phyloP scores from a whole-genome alignment of 2,113 vertebrate genomes.

The Pseudorasbora parva region DNA sequence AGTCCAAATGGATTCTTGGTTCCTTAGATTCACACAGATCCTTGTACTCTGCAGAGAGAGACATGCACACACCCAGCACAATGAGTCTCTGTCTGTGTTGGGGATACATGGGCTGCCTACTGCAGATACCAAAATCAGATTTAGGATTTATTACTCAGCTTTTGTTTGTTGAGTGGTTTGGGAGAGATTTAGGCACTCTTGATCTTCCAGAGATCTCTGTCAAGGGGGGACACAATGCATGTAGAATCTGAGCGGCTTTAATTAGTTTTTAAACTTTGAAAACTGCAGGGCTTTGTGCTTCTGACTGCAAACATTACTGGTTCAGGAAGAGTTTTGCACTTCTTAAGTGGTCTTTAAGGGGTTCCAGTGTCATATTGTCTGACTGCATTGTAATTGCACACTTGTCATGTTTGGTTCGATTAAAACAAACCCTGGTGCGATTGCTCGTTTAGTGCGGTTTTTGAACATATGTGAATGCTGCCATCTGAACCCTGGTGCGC shows the following conservation, averaged over 20 bases:
- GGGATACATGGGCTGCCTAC: slow-evolving; percentile 68
- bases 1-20: background rate
- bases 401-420: too few species aligned
- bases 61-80: slow-evolving; percentile 65
- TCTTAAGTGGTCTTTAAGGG: background rate
- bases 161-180: slow-evolving; percentile 72
- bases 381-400: slow-evolving; percentile 1
- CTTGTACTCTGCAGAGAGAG: slow-evolving; percentile 16
- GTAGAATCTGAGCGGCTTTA: slow-evolving; percentile 64
- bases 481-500: too few species aligned
- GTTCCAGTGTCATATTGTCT: slow-evolving; percentile 29
- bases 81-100: slow-evolving; percentile 72
- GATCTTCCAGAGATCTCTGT: slow-evolving; percentile 66
- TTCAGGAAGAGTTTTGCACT: slow-evolving; percentile 22
- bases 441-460: too few species aligned
- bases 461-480: too few species aligned
- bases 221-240: slow-evolving; percentile 65
- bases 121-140: slow-evolving; percentile 77
- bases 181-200: slow-evolving; percentile 70
- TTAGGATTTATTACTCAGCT: slow-evolving; percentile 71
- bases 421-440: too few species aligned
- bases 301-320: slow-evolving; percentile 7
- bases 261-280: slow-evolving; percentile 72
- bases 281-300: slow-evolving; percentile 52
- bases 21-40: slow-evolving; percentile 41